Conservation (phyloP, 1,140 invertebrate species). For the Papilio machaon region DNA sequence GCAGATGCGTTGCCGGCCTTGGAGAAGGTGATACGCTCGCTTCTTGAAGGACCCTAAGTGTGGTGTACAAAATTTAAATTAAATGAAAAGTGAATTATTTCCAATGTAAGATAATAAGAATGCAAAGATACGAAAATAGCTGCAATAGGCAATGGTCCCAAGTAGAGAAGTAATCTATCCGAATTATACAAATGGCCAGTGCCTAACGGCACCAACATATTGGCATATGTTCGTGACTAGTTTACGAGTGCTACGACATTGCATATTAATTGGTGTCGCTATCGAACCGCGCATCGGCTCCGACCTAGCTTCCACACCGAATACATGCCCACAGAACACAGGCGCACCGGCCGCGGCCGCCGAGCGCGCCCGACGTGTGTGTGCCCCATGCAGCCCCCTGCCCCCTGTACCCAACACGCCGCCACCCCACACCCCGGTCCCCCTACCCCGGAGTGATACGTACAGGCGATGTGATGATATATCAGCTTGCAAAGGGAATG, state of each 20-base stretch:
- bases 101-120: neutral
- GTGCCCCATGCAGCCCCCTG: slow-evolving; percentile 18
- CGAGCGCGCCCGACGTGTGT: slow-evolving; percentile 22
- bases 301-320: slow-evolving; percentile 65
- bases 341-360: neutral
- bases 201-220: slow-evolving; percentile 74
- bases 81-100: neutral
- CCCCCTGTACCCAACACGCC: neutral
- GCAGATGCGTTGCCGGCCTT: too few relatives aligned
- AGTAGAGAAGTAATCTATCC: slow-evolving; percentile 44
- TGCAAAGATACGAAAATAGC: neutral
- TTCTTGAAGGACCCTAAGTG: too few relatives aligned
- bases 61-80: neutral
- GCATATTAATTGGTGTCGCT: slow-evolving; percentile 80
- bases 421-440: slow-evolving; percentile 8
- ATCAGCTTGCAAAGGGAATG: slow-evolving; percentile 42
- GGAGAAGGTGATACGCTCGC: too few relatives aligned
- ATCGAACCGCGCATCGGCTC: slow-evolving; percentile 72
- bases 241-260: slow-evolving; percentile 79
- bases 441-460: slow-evolving; percentile 34
- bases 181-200: slow-evolving; percentile 74
- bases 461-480: slow-evolving; percentile 42
- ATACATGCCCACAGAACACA: slow-evolving; percentile 48
- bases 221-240: slow-evolving; percentile 80
- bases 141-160: slow-evolving; percentile 18